A percentile compares a stretch with the other conserved stretches of the same genome.
Evolutionary conservation across 2,888 invertebrate genomes (phyloP).

Genomic region (Muscina levida): DNA sequence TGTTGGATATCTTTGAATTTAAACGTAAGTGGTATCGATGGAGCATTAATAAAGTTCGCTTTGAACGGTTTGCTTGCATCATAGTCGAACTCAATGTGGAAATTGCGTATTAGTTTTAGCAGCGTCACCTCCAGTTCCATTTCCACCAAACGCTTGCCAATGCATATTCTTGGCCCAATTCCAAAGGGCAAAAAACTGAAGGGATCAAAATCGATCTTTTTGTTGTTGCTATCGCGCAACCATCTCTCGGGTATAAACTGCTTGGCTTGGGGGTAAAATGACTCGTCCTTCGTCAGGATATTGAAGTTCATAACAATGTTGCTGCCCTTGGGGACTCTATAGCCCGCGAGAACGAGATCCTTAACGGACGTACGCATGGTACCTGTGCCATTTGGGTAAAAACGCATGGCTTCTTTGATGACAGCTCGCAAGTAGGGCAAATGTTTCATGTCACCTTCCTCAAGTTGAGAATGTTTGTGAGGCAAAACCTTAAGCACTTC

Average conservation of each 20-base stretch:
- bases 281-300: slow-evolving; percentile 81
- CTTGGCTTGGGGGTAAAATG: slow-evolving; percentile 83
- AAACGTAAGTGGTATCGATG: no score
- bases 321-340: slow-evolving; percentile 83
- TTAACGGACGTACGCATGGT: slow-evolving; percentile 81
- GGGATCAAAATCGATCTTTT: slow-evolving; percentile 74
- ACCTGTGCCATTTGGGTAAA: slow-evolving; percentile 83
- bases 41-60: no score
- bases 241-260: slow-evolving; percentile 89
- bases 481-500: slow-evolving; percentile 81
- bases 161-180: slow-evolving; percentile 85
- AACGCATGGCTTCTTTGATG: slow-evolving; percentile 85
- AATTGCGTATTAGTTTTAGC: slow-evolving; percentile 76
- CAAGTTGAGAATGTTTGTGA: slow-evolving; percentile 77
- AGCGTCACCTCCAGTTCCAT: slow-evolving; percentile 84
- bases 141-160: slow-evolving; percentile 87
- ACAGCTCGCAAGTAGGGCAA: slow-evolving; percentile 85
- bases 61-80: no score
- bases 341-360: slow-evolving; percentile 84
- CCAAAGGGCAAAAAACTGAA: slow-evolving; percentile 85
- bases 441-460: slow-evolving; percentile 79
- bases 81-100: no score
- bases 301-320: slow-evolving; percentile 87
- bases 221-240: slow-evolving; percentile 77
- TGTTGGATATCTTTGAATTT: no score